Evolutionary conservation across 1,140 invertebrate genomes (phyloP).

Genomic region (Drosophila sulfurigaster): DNA sequence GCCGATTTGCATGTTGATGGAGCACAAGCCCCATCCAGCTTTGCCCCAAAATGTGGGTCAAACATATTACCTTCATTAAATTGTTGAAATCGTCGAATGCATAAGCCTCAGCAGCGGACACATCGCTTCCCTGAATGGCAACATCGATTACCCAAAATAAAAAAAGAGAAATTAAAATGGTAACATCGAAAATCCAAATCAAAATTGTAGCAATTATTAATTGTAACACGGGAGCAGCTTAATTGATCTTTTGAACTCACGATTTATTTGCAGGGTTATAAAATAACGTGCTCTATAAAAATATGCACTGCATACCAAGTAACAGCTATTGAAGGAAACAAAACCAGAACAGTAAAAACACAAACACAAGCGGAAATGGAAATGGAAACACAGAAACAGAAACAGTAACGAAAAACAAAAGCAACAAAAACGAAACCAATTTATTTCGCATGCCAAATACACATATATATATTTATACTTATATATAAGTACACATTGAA

Average conservation of each 20-base stretch:
- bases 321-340: conserved; percentile 9
- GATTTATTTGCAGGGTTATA: conserved; percentile 35
- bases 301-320: conserved; percentile 45
- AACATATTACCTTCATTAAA: conserved; percentile 82
- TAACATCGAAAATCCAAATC: conserved; percentile 44
- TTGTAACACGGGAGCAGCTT: not conserved
- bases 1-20: conserved; percentile 28
- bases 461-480: conserved; percentile 22
- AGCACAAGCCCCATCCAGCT: not conserved
- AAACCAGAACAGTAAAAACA: conserved; percentile 10
- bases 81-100: conserved; percentile 85
- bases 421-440: conserved; percentile 43
- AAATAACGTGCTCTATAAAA: conserved; percentile 43
- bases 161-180: conserved; percentile 33
- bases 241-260: not conserved
- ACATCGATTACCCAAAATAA: conserved; percentile 18
- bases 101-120: conserved; percentile 79
- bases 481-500: conserved; percentile 47
- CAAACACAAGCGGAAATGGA: conserved; percentile 3
- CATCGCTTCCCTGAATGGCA: conserved; percentile 76
- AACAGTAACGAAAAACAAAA: conserved; percentile 6
- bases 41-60: conserved; percentile 61
- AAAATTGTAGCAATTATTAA: conserved; percentile 39
- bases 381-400: conserved; percentile 1
- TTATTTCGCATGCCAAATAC: conserved; percentile 69